Evolutionary conservation across 1,140 invertebrate genomes (phyloP), one percentile per base, ranked within the genome.

Genomic region (Camponotus pennsylvanicus): DNA sequence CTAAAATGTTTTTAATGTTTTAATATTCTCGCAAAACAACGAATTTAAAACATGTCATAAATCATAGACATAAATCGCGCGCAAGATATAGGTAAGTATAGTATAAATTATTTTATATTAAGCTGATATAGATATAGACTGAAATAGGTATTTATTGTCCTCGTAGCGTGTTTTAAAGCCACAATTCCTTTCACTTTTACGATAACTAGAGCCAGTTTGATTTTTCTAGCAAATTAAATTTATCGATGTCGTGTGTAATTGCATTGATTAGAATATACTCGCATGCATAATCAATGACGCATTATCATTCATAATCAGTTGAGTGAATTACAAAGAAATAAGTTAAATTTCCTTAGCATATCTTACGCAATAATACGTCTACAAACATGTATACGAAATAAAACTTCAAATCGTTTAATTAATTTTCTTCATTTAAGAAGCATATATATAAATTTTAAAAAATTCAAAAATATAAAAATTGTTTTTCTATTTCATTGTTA

Each of bases 181-280:
- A 5, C 34, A 34, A 61, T 27, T 61, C 79, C 67, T 82, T 82
- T 82, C 79, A 82, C 55, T 82, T 27, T 73, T 34, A 15, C 49
- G 49, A 11, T 27, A 59, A 55, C 9, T 61, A 21, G 42, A 49
- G 52, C 78, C 27, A 45, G 66, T 71, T 37, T 45, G 64, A 42
- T 49, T 82, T 82, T 71, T 73, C 1, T 21, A 15, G 13, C 42
- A 4, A 8, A 69, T 80, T 42, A 61, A 18, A 82, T 61, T 82
- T 61, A 82, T 73, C 11, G 78, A 82, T 80, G 78, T 42, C 55
- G 11, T 21, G 21, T 61, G 9, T 37, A 57, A 73, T 73, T 37
- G 45, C 59, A 18, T 5, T 40, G 13, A 82, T 82, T 21, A 73
- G 27, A 82, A 61, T 45, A 61, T 69, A 15, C 34, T 37, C 32